Evolutionary conservation across 2,797 vertebrate species (phyloP).

Genomic region (Anguilla megastoma): DNA sequence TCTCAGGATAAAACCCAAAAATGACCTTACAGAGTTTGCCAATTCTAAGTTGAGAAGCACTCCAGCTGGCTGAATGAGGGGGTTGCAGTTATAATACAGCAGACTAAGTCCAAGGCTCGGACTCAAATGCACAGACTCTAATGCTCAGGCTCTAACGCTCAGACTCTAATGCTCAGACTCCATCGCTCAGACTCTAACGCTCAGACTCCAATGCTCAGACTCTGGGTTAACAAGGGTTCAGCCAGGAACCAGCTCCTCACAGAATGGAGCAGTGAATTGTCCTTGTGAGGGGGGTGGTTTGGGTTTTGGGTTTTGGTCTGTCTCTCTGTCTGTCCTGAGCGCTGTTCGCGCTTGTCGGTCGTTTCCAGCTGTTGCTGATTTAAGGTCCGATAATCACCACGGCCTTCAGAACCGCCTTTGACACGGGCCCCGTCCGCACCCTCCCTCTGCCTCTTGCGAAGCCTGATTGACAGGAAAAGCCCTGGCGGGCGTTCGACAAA

Average conservation of each 20-base stretch:
- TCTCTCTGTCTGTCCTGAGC: neutral
- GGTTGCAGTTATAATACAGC: no score
- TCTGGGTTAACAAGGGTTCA: neutral
- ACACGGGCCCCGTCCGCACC: neutral
- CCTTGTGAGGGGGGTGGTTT: neutral
- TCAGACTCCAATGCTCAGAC: no score
- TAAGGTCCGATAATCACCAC: neutral
- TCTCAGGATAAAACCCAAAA: no score
- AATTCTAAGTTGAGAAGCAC: no score
- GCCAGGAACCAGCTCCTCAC: neutral
- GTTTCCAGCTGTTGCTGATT: neutral
- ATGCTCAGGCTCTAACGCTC: no score
- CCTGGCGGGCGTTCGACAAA: neutral
- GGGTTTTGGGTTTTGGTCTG: no score
- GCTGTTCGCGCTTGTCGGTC: neutral
- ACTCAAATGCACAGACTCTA: no score
- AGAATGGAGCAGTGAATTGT: neutral
- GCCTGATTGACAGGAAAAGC: neutral
- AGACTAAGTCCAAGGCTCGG: no score
- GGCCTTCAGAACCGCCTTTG: neutral
- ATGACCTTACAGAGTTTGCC: no score
- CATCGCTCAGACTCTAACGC: no score
- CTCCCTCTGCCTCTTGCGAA: neutral
- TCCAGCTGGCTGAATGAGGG: no score
- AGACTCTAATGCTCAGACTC: no score